Conservation (phyloP, 2,888 invertebrate genomes). For the Helicoverpa assulta region DNA sequence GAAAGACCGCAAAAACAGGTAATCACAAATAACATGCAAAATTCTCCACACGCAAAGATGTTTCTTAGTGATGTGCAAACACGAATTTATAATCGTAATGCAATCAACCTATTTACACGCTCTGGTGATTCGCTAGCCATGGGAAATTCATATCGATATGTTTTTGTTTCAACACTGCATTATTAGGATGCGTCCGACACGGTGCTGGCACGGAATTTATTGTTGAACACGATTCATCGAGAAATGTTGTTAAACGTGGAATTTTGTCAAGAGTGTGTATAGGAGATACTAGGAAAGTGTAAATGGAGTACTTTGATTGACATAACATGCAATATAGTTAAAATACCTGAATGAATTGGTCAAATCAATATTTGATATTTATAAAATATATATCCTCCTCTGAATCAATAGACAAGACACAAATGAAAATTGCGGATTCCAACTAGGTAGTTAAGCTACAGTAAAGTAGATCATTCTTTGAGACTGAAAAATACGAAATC, state of each 20-base stretch:
- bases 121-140: conserved; percentile 48
- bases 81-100: conserved; percentile 53
- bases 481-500: too few species aligned
- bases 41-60: conserved; percentile 25
- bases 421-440: too few species aligned
- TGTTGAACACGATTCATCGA: neutral
- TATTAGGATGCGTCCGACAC: conserved; percentile 28
- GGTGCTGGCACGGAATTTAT: conserved; percentile 12
- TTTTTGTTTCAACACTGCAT: conserved; percentile 35
- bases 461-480: too few species aligned
- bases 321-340: too few species aligned
- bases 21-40: conserved; percentile 18
- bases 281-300: too few species aligned
- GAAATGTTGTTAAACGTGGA: neutral
- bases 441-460: too few species aligned
- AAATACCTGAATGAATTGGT: too few species aligned
- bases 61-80: conserved; percentile 53
- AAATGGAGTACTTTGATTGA: too few species aligned
- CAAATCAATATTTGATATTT: too few species aligned
- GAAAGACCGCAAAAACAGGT: neutral
- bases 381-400: too few species aligned
- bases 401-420: too few species aligned
- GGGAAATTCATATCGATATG: conserved; percentile 45
- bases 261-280: neutral
- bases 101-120: conserved; percentile 60